These are phyloP conservation scores for Pteronotus mesoamericanus DNA, from an alignment of 2,797 vertebrate species.

Conservation along the genomic window DNA sequence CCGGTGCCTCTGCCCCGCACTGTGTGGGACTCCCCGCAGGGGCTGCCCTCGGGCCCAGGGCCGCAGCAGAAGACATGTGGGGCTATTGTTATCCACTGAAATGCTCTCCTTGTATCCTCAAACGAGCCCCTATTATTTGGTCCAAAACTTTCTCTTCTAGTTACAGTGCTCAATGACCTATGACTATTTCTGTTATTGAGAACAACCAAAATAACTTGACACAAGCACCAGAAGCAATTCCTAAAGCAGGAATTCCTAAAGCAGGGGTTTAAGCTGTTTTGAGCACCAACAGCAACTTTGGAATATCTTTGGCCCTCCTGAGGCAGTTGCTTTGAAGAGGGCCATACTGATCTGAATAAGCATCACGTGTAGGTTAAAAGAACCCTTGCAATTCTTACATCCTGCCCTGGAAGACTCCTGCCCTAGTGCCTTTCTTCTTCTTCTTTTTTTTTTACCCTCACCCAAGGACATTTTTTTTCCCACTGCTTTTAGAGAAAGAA, in stretches of 20 bases:
- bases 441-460: background rate
- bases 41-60: background rate
- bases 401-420: background rate
- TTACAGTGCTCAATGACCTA: background rate
- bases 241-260: background rate
- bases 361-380: background rate
- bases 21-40: background rate
- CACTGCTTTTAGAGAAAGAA: background rate
- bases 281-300: background rate
- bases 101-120: background rate
- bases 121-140: background rate
- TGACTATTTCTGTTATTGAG: background rate
- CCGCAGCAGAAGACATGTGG: background rate
- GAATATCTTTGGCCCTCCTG: background rate
- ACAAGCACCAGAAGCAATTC: background rate
- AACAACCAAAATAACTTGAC: background rate
- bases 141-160: background rate
- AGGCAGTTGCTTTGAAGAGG: background rate
- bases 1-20: background rate
- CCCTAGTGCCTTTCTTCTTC: background rate
- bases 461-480: background rate
- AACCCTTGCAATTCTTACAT: background rate
- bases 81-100: accelerated
- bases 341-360: background rate
- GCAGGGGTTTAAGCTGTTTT: background rate